Conservation (phyloP, 2,888 invertebrate species). For the Drosophila cracens region DNA sequence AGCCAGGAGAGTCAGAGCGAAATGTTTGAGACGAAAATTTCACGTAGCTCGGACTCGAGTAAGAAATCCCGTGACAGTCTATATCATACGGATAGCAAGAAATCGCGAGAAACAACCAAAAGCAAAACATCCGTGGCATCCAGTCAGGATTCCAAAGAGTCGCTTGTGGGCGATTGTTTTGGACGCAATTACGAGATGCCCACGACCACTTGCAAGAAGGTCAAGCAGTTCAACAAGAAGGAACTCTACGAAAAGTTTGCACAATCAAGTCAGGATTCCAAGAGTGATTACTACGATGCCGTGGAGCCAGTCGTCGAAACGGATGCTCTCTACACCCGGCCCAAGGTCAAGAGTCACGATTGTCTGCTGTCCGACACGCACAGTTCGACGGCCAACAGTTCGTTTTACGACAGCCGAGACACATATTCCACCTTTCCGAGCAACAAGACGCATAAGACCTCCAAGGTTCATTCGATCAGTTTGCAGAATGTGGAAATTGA, state of each 20-base stretch:
- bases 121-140: conserved; percentile 88
- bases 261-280: conserved; percentile 89
- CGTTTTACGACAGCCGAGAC: conserved; percentile 87
- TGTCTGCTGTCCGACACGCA: conserved; percentile 87
- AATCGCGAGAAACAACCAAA: conserved; percentile 88
- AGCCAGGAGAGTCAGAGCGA: conserved; percentile 90
- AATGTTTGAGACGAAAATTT: conserved; percentile 88
- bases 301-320: conserved; percentile 83
- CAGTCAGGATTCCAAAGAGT: conserved; percentile 89
- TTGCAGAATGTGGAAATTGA: conserved; percentile 90
- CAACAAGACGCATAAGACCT: conserved; percentile 86
- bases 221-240: conserved; percentile 82
- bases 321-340: conserved; percentile 67
- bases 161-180: conserved; percentile 84
- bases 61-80: conserved; percentile 88
- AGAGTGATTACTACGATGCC: conserved; percentile 89
- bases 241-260: conserved; percentile 86
- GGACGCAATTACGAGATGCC: conserved; percentile 86
- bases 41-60: conserved; percentile 89
- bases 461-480: conserved; percentile 89
- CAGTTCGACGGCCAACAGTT: conserved; percentile 83
- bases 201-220: conserved; percentile 84
- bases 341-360: conserved; percentile 87
- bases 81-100: conserved; percentile 89
- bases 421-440: conserved; percentile 88